Percentiles rank a stretch among this genome's conserved stretches.
Evolutionary conservation across 2,797 vertebrate genomes (phyloP).

Genomic region (Silurus lanzhouensis): DNA sequence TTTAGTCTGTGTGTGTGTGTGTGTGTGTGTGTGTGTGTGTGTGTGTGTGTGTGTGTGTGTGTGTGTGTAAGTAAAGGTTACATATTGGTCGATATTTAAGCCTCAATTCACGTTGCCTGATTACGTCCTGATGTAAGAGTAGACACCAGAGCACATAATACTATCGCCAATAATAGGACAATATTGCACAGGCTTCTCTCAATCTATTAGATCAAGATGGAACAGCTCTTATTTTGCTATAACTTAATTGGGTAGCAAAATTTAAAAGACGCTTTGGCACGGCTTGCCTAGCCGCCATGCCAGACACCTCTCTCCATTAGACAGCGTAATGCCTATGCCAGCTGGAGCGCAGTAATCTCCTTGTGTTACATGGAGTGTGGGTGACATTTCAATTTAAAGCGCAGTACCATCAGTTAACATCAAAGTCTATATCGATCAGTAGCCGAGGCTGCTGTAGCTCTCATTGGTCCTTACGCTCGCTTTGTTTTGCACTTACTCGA

Average conservation of each 20-base stretch:
- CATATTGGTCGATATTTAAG: not conserved
- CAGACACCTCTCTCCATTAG: conserved; percentile 60
- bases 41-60: too few relatives aligned
- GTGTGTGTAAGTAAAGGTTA: too few relatives aligned
- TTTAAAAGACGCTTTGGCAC: conserved; percentile 66
- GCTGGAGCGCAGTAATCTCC: conserved; percentile 68
- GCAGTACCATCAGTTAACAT: conserved; percentile 73
- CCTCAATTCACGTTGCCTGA: not conserved
- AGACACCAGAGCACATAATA: conserved; percentile 7
- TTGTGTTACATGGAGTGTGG: conserved; percentile 65
- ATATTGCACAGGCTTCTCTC: conserved; percentile 33
- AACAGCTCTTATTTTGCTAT: conserved; percentile 61
- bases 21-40: too few relatives aligned
- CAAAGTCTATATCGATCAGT: conserved; percentile 71
- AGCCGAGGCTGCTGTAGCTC: conserved; percentile 50
- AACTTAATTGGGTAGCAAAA: conserved; percentile 62
- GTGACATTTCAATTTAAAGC: conserved; percentile 77
- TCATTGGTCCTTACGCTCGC: conserved; percentile 39
- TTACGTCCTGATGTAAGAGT: not conserved
- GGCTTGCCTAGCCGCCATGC: conserved; percentile 59
- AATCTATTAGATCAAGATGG: conserved; percentile 43
- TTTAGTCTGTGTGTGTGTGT: too few relatives aligned
- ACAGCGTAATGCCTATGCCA: conserved; percentile 62
- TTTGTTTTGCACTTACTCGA: conserved; percentile 43
- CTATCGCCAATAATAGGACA: not conserved